phyloP scores from a whole-genome alignment of 1,140 invertebrate genomes.

The Nasonia giraulti region DNA sequence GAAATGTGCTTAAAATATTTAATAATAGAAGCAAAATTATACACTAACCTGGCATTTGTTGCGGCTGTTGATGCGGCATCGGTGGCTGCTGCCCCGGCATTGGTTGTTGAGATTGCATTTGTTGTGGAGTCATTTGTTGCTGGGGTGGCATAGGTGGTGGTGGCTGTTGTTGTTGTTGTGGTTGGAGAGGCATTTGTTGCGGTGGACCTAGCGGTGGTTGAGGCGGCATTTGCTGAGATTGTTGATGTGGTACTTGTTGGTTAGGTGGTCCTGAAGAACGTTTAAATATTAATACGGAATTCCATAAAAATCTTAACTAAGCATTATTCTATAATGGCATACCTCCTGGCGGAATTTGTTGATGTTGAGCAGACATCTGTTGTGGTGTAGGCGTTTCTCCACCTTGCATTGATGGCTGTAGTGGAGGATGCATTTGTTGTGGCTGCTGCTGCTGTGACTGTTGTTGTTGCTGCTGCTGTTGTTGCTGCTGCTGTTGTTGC shows the following conservation, averaged over 20 bases:
- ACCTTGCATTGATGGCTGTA: slow-evolving; percentile 50
- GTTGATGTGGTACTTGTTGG: slow-evolving; percentile 36
- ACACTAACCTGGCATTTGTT: slow-evolving; percentile 23
- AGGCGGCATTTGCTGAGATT: slow-evolving; percentile 38
- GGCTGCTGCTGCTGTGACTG: slow-evolving; percentile 38
- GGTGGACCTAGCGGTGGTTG: slow-evolving; percentile 32
- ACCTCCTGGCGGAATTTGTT: slow-evolving; percentile 33
- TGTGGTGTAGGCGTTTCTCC: slow-evolving; percentile 27
- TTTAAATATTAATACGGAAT: slow-evolving; percentile 1
- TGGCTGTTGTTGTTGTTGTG: slow-evolving; percentile 45
- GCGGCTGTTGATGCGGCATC: background rate
- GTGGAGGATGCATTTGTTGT: slow-evolving; percentile 45
- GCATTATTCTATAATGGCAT: background rate
- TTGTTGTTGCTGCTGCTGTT: too few species aligned
- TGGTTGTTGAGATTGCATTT: slow-evolving; percentile 43
- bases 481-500: slow-evolving; percentile 36
- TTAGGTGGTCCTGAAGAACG: slow-evolving; percentile 25
- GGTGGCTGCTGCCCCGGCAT: slow-evolving; percentile 45
- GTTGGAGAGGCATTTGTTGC: slow-evolving; percentile 47
- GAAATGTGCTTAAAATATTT: background rate
- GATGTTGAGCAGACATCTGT: slow-evolving; percentile 28
- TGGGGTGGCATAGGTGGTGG: slow-evolving; percentile 50
- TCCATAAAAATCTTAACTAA: background rate
- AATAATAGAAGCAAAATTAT: background rate
- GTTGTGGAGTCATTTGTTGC: slow-evolving; percentile 41